Base-by-base conservation (phyloP, 1,140 invertebrate genomes). In the Dendroctonus valens region DNA sequence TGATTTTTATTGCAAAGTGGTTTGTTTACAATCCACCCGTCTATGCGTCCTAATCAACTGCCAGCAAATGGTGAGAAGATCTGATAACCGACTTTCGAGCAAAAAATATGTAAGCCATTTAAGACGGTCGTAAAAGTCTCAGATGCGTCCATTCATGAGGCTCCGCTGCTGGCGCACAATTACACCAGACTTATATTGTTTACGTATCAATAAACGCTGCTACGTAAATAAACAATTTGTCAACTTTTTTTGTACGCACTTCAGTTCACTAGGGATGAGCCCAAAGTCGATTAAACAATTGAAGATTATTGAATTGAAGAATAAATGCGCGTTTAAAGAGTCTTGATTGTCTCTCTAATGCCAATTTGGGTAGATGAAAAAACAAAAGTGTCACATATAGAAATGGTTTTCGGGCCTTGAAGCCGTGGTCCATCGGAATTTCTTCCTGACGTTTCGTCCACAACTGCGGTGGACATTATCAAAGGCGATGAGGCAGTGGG, bases 181-280 rank as follows among this genome's bases (percentile, higher is more conserved):
- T 58, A 44, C 26, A 44, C 55, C 41, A 26, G n/a, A 44, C 46
- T 58, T 44, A 37, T 26, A 7, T 7, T 39, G 48, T 53, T 52
- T 62, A 62, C 12, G 46, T 42, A 52, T 50, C 59, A 62, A 62
- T 62, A 62, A 62, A 62, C 12, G 12, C 39, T 39, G 15, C 8
- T 14, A 9, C 12, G 12, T 62, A 62, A 62, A 62, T 62, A 62
- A 62, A 62, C 59, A 62, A 46, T 41, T 26, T 62, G 38, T 52
- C 59, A 52, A 53, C 12, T 49, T 60, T 50, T n/a, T 7, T 11
- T 50, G 11, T 14, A 48, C 40, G 39, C 40, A 37, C 12, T 60
- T 8, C 4, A 38, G 3, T 9, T 52, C 50, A 37, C 12, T 52
- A 14, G 6, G 39, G 44, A 7, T 9, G 14, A 60, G n/a, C 37